Evolutionary conservation across 2,113 vertebrate genomes (phyloP), one percentile per base, ranked within the genome.

Genomic region (Ranitomeya imitator): DNA sequence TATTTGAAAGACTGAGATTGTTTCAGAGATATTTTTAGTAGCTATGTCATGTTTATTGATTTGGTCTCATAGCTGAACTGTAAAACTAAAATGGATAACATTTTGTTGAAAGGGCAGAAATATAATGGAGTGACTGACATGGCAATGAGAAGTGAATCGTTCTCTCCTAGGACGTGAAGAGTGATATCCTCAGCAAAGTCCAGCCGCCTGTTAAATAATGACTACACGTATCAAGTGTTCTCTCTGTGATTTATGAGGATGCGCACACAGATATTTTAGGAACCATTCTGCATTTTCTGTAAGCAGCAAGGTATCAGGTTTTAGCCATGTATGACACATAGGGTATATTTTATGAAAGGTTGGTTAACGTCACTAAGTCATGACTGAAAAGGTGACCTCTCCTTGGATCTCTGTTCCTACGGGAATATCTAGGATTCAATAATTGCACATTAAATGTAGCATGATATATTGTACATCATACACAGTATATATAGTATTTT

Each of bases 211-310:
- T 69, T 65, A 79, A 85, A 89, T 84, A 84, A 84, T 88, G 82
- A 87, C 83, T 86, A 85, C 61, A 79, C 18, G 51, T 83, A 88
- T 90, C 83, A 60, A 69, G 13, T 89, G 63, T 79, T 89, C 59
- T 84, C 37, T 51, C 6, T 74, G 23, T 89, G 89, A 90, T 89
- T 89, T 83, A 90, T 88, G 90, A 81, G 82, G 77, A 63, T 82
- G 76, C 60, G 86, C 61, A 51, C 76, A 89, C 59, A 85, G 76
- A 74, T 65, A 51, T 37, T 80, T 69, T 23, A 77, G 54, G 79
- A 37, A 54, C 4, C 2, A 60, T 67, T 54, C 86, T 86, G 83
- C 57, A 55, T 55, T 85, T 78, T 52, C 51, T 84, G 21, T n/a
- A 84, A 84, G 63, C n/a, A 51, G 37, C 63, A 69, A 23, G 21